Evolutionary conservation across 2,888 invertebrate genomes (phyloP).

Genomic region (Cyrtodaria siliqua): DNA sequence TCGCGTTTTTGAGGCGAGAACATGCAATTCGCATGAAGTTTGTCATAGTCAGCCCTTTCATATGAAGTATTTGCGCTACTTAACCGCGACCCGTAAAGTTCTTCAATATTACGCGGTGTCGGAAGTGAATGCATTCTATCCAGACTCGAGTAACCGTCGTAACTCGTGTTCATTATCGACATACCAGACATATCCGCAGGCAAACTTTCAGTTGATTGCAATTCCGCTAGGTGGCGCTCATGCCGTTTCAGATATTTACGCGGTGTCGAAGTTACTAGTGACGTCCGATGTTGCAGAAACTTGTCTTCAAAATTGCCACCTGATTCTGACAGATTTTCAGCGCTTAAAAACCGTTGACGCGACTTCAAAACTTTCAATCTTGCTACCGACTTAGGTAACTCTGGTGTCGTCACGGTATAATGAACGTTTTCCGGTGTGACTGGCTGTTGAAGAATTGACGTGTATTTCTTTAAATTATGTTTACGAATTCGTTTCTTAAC

Average conservation of each 20-base stretch:
- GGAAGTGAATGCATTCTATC: conserved; percentile 48
- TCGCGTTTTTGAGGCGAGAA: conserved; percentile 77
- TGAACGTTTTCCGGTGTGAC: conserved; percentile 50
- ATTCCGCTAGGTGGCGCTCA: conserved; percentile 35
- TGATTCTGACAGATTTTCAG: conserved; percentile 69
- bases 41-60: conserved; percentile 68
- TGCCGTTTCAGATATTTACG: conserved; percentile 62
- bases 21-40: conserved; percentile 79
- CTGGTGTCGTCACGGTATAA: conserved; percentile 29
- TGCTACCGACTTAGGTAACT: conserved; percentile 46
- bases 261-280: conserved; percentile 60
- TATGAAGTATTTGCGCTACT: conserved; percentile 63
- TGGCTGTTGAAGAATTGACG: conserved; percentile 69
- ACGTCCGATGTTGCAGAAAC: conserved; percentile 71
- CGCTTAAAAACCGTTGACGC: conserved; percentile 77
- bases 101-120: conserved; percentile 52
- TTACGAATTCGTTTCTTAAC: conserved; percentile 47
- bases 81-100: conserved; percentile 51
- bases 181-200: conserved; percentile 52
- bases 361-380: conserved; percentile 74
- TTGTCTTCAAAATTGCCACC: conserved; percentile 59
- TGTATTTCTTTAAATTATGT: conserved; percentile 62
- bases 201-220: conserved; percentile 62
- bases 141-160: conserved; percentile 55
- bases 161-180: conserved; percentile 40